These are phyloP conservation scores for Ptiloglossa arizonensis DNA, from an alignment of 1,140 invertebrate genomes.

Conservation along the genomic window DNA sequence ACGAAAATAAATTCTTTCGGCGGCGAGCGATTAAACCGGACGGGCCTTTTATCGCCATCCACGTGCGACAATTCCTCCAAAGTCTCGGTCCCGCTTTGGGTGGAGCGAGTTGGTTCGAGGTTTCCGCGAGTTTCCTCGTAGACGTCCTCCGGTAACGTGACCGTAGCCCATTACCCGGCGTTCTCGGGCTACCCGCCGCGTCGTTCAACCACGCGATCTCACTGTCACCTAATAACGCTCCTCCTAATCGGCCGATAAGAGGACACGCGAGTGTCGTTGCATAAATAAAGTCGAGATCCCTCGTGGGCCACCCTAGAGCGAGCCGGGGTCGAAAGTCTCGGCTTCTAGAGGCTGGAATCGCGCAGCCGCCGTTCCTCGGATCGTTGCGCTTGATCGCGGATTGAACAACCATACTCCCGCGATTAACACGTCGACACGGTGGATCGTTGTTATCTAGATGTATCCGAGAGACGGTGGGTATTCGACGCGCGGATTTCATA, in stretches of 20 bases:
- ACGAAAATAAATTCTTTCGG: neutral
- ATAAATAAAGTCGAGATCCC: slow-evolving; percentile 65
- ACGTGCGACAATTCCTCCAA: neutral
- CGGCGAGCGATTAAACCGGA: no score
- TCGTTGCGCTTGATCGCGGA: no score
- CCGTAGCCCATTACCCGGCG: slow-evolving; percentile 64
- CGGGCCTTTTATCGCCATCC: neutral
- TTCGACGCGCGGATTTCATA: no score
- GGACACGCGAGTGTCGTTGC: slow-evolving; percentile 68
- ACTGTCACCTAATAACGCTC: slow-evolving; percentile 73
- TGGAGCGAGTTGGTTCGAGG: no score
- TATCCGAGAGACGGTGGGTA: no score
- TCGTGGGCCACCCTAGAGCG: no score
- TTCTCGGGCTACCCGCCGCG: slow-evolving; percentile 42
- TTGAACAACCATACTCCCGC: neutral
- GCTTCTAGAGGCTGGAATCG: neutral
- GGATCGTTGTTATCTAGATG: neutral
- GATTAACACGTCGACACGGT: neutral
- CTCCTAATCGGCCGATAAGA: slow-evolving; percentile 72
- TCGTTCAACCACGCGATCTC: slow-evolving; percentile 68
- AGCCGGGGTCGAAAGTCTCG: neutral
- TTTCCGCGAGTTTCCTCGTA: slow-evolving; percentile 45
- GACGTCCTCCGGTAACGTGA: slow-evolving; percentile 63
- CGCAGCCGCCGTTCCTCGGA: no score
- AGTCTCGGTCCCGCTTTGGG: neutral